Evolutionary conservation across 2,888 invertebrate genomes (phyloP).

Genomic region (Hipparchia sbordonii): DNA sequence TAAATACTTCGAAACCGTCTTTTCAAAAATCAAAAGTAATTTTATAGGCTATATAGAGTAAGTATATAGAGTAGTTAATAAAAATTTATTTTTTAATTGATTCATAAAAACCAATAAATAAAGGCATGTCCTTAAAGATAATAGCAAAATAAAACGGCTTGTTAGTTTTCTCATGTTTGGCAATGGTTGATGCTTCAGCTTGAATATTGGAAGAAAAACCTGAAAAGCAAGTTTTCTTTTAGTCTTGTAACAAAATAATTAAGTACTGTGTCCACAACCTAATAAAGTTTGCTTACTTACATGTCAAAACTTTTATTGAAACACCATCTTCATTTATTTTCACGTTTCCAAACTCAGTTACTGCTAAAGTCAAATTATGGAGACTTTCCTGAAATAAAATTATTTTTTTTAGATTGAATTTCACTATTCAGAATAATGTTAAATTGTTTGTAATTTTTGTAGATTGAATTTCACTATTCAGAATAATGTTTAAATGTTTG

Average conservation of each 20-base stretch:
- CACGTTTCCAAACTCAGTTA: not conserved
- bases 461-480: too few species aligned
- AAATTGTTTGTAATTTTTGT: not conserved
- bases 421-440: not conserved
- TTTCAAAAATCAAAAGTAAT: too few species aligned
- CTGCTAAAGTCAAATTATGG: not conserved
- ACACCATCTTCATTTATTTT: not conserved
- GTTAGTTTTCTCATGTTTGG: not conserved
- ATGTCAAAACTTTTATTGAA: not conserved
- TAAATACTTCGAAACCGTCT: not conserved
- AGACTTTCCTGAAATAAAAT: not conserved
- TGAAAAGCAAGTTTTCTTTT: not conserved
- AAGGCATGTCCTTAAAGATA: slow-evolving; percentile 22
- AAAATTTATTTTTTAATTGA: not conserved
- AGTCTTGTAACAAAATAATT: not conserved
- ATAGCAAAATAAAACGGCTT: slow-evolving; percentile 22
- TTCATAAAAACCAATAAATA: slow-evolving; percentile 23
- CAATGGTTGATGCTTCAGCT: not conserved
- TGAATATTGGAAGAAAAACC: not conserved
- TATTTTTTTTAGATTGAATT: not conserved
- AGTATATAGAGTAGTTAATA: not conserved
- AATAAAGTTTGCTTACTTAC: not conserved
- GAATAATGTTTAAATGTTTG: not conserved
- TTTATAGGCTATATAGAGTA: too few species aligned
- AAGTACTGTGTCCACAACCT: not conserved